Percentiles rank a stretch among this genome's conserved stretches.
These are phyloP conservation scores for Egretta garzetta DNA, from an alignment of 2,113 vertebrate species.

Conservation along the genomic window DNA sequence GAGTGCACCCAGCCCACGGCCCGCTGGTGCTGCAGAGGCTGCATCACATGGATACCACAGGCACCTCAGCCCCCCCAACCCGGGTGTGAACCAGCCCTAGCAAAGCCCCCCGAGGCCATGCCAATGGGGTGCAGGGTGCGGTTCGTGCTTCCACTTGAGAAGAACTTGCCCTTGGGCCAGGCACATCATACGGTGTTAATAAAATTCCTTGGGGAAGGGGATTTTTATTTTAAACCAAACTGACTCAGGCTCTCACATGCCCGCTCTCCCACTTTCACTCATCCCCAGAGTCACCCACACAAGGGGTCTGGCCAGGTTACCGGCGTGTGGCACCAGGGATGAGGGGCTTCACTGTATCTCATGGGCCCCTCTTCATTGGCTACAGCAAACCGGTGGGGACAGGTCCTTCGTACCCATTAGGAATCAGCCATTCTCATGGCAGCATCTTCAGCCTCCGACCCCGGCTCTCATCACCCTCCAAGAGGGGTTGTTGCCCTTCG, in stretches of 20 bases:
- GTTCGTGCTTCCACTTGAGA: neutral
- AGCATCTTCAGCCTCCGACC: neutral
- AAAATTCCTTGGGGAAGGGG: neutral
- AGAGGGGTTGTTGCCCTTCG: neutral
- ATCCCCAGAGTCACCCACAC: neutral
- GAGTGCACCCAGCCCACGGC: neutral
- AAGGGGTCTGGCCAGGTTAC: neutral
- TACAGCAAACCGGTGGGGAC: neutral
- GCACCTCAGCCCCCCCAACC: neutral
- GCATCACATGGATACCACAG: neutral
- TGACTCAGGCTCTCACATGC: neutral
- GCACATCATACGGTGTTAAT: accelerated
- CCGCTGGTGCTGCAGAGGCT: neutral
- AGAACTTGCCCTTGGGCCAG: neutral
- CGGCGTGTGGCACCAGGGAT: neutral
- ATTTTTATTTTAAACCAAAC: neutral
- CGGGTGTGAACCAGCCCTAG: neutral
- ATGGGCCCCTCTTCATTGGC: neutral
- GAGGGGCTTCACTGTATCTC: neutral
- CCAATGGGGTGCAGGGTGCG: no score
- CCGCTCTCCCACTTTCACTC: neutral
- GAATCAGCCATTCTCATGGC: accelerated
- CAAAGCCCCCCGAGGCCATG: neutral
- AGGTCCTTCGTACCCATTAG: neutral
- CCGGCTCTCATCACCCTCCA: neutral